phyloP scores from a whole-genome alignment of 2,113 vertebrate species.

The Thamnophis sirtalis region DNA sequence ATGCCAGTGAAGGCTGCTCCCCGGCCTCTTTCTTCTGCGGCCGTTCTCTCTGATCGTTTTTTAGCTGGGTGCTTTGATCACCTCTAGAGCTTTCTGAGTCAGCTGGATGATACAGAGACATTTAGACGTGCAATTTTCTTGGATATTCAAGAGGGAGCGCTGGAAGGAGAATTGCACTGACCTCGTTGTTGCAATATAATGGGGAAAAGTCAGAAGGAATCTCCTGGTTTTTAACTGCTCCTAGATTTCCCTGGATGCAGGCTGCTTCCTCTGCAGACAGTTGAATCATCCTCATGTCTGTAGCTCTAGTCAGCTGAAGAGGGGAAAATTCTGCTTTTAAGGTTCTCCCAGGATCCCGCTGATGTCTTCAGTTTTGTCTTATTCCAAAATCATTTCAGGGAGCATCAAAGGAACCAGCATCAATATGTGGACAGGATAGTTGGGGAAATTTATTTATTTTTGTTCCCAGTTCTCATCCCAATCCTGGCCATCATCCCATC shows the following conservation, averaged over 20 bases:
- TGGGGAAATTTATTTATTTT: not conserved
- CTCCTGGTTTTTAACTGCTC: not conserved
- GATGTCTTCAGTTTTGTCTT: not conserved
- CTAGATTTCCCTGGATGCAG: not conserved
- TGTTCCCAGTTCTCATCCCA: not conserved
- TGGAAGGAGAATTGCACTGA: not conserved
- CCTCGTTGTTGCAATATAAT: not conserved
- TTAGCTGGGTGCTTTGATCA: not conserved
- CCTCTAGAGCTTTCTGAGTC: not conserved
- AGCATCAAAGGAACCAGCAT: not conserved
- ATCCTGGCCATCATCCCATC: not conserved
- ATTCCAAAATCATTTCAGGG: not conserved
- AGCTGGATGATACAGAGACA: not conserved
- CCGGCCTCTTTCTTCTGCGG: not conserved
- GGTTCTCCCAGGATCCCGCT: not conserved
- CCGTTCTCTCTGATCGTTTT: not conserved
- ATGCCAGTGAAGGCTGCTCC: not conserved
- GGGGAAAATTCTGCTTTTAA: not conserved
- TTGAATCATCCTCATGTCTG: not conserved
- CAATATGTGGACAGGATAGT: not conserved
- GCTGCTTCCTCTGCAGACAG: not conserved
- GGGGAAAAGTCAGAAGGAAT: not conserved
- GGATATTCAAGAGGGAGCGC: not conserved
- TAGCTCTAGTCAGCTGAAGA: not conserved
- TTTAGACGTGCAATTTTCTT: not conserved